Evolutionary conservation across 2,888 invertebrate species (phyloP).

Genomic region (Machimus atricapillus): DNA sequence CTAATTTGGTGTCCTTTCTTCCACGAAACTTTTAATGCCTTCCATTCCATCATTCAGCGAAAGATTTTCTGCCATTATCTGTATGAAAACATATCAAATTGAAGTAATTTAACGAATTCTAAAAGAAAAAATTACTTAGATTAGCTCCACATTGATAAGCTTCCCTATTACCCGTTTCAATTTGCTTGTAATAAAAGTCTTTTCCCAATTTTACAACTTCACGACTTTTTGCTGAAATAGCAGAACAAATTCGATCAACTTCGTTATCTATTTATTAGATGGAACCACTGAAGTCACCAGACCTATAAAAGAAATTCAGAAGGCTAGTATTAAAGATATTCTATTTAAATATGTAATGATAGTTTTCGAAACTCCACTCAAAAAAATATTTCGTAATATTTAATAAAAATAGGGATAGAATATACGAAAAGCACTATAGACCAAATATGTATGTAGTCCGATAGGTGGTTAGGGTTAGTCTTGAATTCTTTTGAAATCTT

Average conservation of each 20-base stretch:
- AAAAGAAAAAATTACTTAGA: slow-evolving; percentile 51
- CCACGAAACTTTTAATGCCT: slow-evolving; percentile 86
- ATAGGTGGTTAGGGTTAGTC: no score
- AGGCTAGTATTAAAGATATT: neutral
- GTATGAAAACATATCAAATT: neutral
- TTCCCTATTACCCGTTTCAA: slow-evolving; percentile 71
- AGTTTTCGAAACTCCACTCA: no score
- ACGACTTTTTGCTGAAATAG: slow-evolving; percentile 81
- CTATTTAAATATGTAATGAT: no score
- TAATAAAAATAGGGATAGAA: no score
- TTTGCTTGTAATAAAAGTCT: slow-evolving; percentile 86
- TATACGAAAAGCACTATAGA: no score
- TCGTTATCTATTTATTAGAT: slow-evolving; percentile 67
- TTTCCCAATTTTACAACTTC: slow-evolving; percentile 87
- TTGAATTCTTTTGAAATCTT: no score
- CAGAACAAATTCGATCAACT: slow-evolving; percentile 71
- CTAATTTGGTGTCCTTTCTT: slow-evolving; percentile 86
- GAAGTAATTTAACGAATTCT: neutral
- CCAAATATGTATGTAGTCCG: no score
- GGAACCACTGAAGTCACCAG: slow-evolving; percentile 61
- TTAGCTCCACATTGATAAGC: slow-evolving; percentile 81
- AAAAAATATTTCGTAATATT: no score
- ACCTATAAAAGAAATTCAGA: slow-evolving; percentile 45
- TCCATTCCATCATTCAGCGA: slow-evolving; percentile 85
- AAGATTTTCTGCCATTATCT: slow-evolving; percentile 85